Conservation (phyloP, 1,140 invertebrate genomes). For the Lineus longissimus region DNA sequence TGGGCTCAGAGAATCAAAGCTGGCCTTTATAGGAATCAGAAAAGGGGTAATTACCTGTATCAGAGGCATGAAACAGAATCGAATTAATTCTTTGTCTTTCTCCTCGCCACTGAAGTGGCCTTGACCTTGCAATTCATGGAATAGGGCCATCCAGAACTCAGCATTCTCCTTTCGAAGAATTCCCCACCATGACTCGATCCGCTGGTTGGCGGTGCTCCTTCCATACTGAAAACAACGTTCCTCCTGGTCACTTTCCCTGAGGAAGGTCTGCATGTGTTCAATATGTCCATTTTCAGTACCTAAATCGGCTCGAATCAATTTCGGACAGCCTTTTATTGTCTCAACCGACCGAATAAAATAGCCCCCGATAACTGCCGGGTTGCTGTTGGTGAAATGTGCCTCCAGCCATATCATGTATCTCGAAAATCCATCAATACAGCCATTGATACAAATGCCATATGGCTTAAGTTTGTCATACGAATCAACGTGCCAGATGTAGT, state of each 20-base stretch:
- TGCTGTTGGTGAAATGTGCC: slow-evolving; percentile 27
- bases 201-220: slow-evolving; percentile 9
- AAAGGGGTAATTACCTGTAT: slow-evolving; percentile 10
- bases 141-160: slow-evolving; percentile 13
- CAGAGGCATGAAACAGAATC: slow-evolving; percentile 15
- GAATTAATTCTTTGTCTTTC: slow-evolving; percentile 15
- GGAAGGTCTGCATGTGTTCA: slow-evolving; percentile 12
- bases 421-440: slow-evolving; percentile 39
- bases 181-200: slow-evolving; percentile 24
- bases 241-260: not conserved
- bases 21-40: no score
- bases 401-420: slow-evolving; percentile 35
- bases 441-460: slow-evolving; percentile 36
- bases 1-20: no score
- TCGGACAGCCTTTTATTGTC: slow-evolving; percentile 17
- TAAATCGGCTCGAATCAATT: slow-evolving; percentile 24
- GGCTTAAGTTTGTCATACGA: slow-evolving; percentile 41
- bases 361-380: slow-evolving; percentile 25
- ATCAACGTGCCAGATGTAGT: slow-evolving; percentile 37
- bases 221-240: not conserved
- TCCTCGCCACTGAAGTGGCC: slow-evolving; percentile 16
- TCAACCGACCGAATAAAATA: slow-evolving; percentile 28
- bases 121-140: slow-evolving; percentile 8
- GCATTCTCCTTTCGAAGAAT: slow-evolving; percentile 13
- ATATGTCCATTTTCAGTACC: slow-evolving; percentile 29